Base-by-base conservation (phyloP, 2,888 invertebrate species). In the Epinotia bilunana region DNA sequence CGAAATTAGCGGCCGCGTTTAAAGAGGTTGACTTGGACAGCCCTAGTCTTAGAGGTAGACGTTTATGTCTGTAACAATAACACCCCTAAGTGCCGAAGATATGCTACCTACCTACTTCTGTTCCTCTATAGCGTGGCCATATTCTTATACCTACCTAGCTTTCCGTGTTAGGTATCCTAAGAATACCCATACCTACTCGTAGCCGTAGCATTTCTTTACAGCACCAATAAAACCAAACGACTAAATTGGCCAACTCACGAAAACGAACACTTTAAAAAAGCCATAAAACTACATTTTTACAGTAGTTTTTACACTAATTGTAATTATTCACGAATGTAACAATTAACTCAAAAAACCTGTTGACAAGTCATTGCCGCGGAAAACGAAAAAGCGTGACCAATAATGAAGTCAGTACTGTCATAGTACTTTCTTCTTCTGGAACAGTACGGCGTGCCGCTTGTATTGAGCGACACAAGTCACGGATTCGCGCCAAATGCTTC, bases 331-430 rank as follows among this genome's bases (percentile, higher is more conserved):
- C 79, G 78, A 80, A 78, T 82, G 80, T 83, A 57, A 80, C 83
- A 84, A 87, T 85, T 84, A 84, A 80, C 80, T 81, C 81, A 76
- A 82, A 81, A 82, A 82, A 82, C 80, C 82, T 84, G 87, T 86
- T 85, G 84, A 85, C 85, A 86, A 83, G 82, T 79, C 80, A 78
- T 7, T 67, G 33, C 2, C 7, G 2, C 9, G 53, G 13, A 46
- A 28, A 67, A 67, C 18, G 9, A 33, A 55, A 65, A n/a, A n/a
- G 28, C 53, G n/a, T 65, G 33, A 53, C 1, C 7, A n/a, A 7
- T 53, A 53, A 39, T n/a, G n/a, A 53, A 53, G 5, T 0, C 53
- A n/a, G 53, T n/a, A 53, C n/a, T 53, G 53, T n/a, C 53, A 5
- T 53, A 53, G 6, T n/a, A 53, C 53, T n/a, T 53, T 53, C 16